These are phyloP conservation scores for Hippotragus niger DNA, from an alignment of 2,113 vertebrate genomes.

Conservation along the genomic window DNA sequence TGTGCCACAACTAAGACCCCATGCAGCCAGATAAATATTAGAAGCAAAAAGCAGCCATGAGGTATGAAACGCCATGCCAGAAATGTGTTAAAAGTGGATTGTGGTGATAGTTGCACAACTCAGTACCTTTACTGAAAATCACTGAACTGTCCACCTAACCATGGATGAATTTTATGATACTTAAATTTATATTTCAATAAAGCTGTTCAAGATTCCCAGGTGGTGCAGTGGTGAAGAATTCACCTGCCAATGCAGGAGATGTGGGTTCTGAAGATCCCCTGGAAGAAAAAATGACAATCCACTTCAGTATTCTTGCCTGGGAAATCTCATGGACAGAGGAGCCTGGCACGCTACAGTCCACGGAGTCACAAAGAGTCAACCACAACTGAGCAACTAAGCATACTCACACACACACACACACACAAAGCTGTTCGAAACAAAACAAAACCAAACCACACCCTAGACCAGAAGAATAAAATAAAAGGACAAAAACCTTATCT, in stretches of 20 bases:
- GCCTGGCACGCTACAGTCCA: neutral
- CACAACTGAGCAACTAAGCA: neutral
- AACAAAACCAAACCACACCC: neutral
- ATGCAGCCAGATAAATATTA: neutral
- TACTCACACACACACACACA: neutral
- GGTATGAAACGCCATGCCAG: neutral
- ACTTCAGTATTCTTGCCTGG: neutral
- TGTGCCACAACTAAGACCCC: neutral
- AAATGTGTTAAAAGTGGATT: neutral
- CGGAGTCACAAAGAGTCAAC: neutral
- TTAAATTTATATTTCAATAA: neutral
- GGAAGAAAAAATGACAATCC: neutral
- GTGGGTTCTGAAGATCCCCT: neutral
- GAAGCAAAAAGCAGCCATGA: neutral
- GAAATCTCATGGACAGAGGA: neutral
- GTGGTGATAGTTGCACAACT: neutral
- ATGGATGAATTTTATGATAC: neutral
- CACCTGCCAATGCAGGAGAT: neutral
- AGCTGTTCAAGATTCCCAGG: neutral
- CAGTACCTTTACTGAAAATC: neutral
- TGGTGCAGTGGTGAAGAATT: neutral
- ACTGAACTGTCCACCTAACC: neutral
- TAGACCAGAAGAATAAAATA: neutral
- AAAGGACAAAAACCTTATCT: neutral
- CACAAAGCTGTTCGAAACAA: neutral